Evolutionary conservation across 2,888 invertebrate species (phyloP), one percentile per base, ranked within the genome.

Genomic region (Cryptus viduatorius): DNA sequence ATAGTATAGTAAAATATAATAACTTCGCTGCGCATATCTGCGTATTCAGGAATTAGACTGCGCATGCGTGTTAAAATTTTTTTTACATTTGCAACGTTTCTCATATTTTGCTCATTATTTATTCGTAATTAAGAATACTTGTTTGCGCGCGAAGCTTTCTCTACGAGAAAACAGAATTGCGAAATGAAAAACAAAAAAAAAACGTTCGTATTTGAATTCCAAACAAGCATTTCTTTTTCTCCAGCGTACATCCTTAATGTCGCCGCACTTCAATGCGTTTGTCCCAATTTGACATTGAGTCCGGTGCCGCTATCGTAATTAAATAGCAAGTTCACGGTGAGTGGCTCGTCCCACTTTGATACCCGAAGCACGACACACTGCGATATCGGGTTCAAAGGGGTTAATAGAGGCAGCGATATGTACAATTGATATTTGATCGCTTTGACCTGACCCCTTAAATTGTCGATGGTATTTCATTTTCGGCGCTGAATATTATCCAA

Each of bases 291-390:
- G 56, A 16, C 24, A 56, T 56, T 12, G 56, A 56, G 56, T 56
- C 24, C 24, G 56, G 56, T 24, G 24, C 24, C 3, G 24, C 3
- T 56, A 2, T 19, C 24, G 56, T 12, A 24, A 56, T 56, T 14
- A 56, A 56, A 24, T 24, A 56, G 56, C 56, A 56, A 56, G 56
- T 56, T 56, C 56, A 56, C 19, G 24, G 24, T 24, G 24, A 24
- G 1, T 56, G 56, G 24, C 19, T 56, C 24, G 10, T 19, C 56
- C 56, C 56, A 56, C 19, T 56, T 24, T 12, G 56, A 56, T 56
- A 56, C 19, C 56, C 24, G 53, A 56, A 19, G 56, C 4, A 19
- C 24, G 24, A 56, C 24, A 10, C 12, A 19, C 56, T 24, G 4
- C 12, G 24, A 24, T 12, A 24, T 56, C 24, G 12, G 56, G 24